These are phyloP conservation scores for Chaenocephalus aceratus DNA, from an alignment of 2,113 vertebrate genomes.

Conservation along the genomic window DNA sequence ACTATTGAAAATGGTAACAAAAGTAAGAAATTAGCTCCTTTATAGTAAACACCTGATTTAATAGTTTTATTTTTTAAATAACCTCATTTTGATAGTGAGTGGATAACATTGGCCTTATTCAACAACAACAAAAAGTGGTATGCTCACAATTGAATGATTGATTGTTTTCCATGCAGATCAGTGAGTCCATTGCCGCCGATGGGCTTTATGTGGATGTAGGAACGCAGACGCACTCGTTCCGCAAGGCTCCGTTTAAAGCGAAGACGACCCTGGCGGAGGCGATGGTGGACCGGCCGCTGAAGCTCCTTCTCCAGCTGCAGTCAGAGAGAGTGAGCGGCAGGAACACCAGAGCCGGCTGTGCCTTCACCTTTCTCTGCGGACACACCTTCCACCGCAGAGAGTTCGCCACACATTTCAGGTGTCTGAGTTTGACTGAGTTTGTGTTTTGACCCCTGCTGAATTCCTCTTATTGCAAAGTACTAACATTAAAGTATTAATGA, in stretches of 20 bases:
- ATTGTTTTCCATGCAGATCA: conserved; percentile 80
- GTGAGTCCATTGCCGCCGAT: conserved; percentile 85
- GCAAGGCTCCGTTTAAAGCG: conserved; percentile 85
- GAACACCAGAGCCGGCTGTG: conserved; percentile 91
- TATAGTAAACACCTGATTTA: background rate
- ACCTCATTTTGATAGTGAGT: background rate
- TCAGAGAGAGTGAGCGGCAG: conserved; percentile 89
- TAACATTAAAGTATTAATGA: background rate
- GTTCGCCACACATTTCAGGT: conserved; percentile 90
- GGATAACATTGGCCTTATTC: background rate
- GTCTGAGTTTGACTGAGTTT: background rate
- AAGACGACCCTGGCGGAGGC: conserved; percentile 86
- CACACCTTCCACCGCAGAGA: conserved; percentile 93
- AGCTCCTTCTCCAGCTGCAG: conserved; percentile 89
- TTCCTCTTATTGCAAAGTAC: background rate
- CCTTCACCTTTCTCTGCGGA: conserved; percentile 91
- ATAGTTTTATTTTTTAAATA: background rate
- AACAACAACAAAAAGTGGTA: background rate
- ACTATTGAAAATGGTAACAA: background rate
- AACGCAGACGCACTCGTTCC: conserved; percentile 93
- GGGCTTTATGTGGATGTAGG: conserved; percentile 89
- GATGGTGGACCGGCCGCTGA: conserved; percentile 66
- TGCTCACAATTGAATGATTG: background rate
- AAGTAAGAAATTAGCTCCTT: background rate
- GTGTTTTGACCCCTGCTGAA: background rate